Base-by-base conservation (phyloP, 2,113 vertebrate species). In the Psittacus erithacus region DNA sequence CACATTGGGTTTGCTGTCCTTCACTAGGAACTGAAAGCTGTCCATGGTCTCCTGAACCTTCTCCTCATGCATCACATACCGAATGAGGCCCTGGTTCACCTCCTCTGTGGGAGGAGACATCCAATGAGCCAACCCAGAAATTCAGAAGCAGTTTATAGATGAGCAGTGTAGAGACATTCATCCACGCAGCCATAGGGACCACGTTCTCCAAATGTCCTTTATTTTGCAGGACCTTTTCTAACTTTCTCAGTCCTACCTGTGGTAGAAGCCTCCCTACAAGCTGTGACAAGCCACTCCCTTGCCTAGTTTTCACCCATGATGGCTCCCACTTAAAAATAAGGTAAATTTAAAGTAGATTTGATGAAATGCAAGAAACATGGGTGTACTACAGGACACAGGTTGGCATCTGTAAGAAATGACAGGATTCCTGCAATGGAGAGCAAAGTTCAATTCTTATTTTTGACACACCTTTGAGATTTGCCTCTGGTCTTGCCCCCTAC, bases 11-110 rank as follows among this genome's bases (percentile, higher is more conserved):
- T 99, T 99, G 97, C 98, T 98, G 97, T 99, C 99, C 96, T 98
- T 99, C 70, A 99, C 99, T 24, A 99, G 98, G 88, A 99, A 99
- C 96, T 98, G 98, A 93, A 99, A 99, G 97, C 97, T 98, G 96
- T 99, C 99, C 93, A 71, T 96, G 76, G 98, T 98, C 83, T 99
- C 98, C 85, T 97, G 98, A 88, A 96, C 67, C 65, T 96, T 98
- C 88, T 99, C 98, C 80, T 99, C 96, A 2, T 95, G 97, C 88
- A 99, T 59, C 93, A 99, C 98, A 1, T 99, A 99, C 59, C 92
- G 98, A 87, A 99, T 97, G 97, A 99, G 98, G 41, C 99, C 99
- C 92, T 99, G 97, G 94, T 99, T 99, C 95, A 99, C 97, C 5
- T 99, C 99, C 82, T 99, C 99, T 99, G 96, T 76, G 0, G 93